Base-by-base conservation (phyloP, 2,113 vertebrate species). In the Chroicocephalus ridibundus region DNA sequence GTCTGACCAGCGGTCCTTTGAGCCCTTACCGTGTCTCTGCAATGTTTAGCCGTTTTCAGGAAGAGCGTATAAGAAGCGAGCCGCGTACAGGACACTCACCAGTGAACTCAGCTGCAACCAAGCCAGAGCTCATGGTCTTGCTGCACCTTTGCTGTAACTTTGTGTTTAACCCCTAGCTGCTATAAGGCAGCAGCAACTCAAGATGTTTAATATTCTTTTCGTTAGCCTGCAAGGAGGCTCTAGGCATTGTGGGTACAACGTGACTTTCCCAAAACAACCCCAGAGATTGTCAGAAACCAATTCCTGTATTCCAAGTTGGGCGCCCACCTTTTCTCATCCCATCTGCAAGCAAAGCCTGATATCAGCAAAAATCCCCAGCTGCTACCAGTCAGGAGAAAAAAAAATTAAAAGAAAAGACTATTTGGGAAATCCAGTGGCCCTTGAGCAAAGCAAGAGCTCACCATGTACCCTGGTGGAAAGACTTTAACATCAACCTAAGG, bases 221-320 rank as follows among this genome's bases (percentile, higher is more conserved):
- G 36, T 64, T 60, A 55, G 36, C 38, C 7, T n/a, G 8, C n/a
- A 90, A 82, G 34, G 32, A 76, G 42, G 21, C 38, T 49, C 19
- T 31, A 49, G 10, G 20, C 9, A 29, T 14, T 1, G 0, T 26
- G 62, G 52, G 8, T 47, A 6, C 36, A 44, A 69, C 1, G 4
- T 21, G 24, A 36, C 61, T 64, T 80, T 60, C n/a, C 13, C 2
- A 2, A 65, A 80, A 51, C 10, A 40, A 66, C 3, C 5, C 27
- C 31, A 55, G 34, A 47, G 57, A 40, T 27, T 9, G 34, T 34
- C 4, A 79, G 38, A 79, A 20, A 11, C 6, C 11, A 76, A 2
- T 34, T 78, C 46, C 11, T 60, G 9, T 54, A 25, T 70, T 91
- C 44, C 46, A 55, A 40, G 42, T 3, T 69, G 57, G 24, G 10